Evolutionary conservation across 2,797 vertebrate species (phyloP).

Genomic region (Neosalanx taihuensis): DNA sequence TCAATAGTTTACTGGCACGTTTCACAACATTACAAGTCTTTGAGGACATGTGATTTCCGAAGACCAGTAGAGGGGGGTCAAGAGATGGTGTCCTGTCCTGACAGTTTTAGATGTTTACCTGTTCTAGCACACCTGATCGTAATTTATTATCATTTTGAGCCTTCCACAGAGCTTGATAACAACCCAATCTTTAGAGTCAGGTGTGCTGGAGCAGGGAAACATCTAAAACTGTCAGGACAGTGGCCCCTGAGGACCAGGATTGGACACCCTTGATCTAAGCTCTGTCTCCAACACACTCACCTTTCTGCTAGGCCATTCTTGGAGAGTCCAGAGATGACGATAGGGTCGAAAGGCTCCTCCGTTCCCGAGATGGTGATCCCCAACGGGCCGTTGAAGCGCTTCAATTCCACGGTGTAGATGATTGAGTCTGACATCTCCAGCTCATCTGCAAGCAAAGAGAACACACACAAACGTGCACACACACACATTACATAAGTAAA

Average conservation of each 20-base stretch:
- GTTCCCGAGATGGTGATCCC: constrained; percentile 98
- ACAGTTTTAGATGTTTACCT: too few relatives aligned
- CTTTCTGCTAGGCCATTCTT: constrained; percentile 95
- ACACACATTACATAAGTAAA: constrained; percentile 15
- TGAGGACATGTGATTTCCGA: background rate
- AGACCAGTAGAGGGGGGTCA: background rate
- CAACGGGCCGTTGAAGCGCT: constrained; percentile 90
- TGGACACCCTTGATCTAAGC: constrained; percentile 20
- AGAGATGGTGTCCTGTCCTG: too few relatives aligned
- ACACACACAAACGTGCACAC: background rate
- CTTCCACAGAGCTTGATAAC: too few relatives aligned
- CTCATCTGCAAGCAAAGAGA: constrained; percentile 76
- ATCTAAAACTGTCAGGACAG: background rate
- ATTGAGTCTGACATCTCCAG: constrained; percentile 93
- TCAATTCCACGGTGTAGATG: constrained; percentile 96
- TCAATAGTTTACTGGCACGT: constrained; percentile 31
- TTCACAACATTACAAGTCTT: background rate
- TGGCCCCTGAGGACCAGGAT: too few relatives aligned
- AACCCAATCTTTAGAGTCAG: too few relatives aligned
- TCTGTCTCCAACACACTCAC: constrained; percentile 65
- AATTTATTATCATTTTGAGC: too few relatives aligned
- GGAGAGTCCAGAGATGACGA: constrained; percentile 94
- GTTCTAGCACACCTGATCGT: too few relatives aligned
- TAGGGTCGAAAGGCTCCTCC: constrained; percentile 97
- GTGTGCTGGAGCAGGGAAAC: too few relatives aligned